Conservation (phyloP, 2,797 vertebrate genomes). For the Gephyroberyx darwinii region DNA sequence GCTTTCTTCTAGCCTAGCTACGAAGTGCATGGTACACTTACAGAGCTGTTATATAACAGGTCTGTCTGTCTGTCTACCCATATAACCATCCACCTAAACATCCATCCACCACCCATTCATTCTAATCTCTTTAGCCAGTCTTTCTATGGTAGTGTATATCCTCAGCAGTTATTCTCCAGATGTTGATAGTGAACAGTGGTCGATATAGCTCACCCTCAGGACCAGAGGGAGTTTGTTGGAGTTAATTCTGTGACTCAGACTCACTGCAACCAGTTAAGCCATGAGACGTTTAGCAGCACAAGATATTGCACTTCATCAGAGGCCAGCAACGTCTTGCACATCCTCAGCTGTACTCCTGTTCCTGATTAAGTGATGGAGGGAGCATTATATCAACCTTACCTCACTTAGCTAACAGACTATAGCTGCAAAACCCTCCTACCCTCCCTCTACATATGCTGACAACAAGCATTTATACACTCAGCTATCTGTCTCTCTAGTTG, state of each 20-base stretch:
- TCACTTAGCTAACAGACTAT: neutral
- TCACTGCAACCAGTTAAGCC: slow-evolving; percentile 16
- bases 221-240: slow-evolving; percentile 33
- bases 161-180: neutral
- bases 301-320: neutral
- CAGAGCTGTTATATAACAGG: slow-evolving; percentile 15
- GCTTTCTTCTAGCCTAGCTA: slow-evolving; percentile 25
- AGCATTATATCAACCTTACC: slow-evolving; percentile 23
- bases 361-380: slow-evolving; percentile 17
- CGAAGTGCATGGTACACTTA: slow-evolving; percentile 12
- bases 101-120: neutral
- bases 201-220: neutral
- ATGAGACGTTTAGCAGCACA: slow-evolving; percentile 6
- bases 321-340: neutral
- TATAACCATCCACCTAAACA: neutral
- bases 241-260: slow-evolving; percentile 21
- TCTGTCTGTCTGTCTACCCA: slow-evolving; percentile 1
- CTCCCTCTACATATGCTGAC: neutral
- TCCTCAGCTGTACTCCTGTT: neutral
- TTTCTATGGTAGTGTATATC: neutral
- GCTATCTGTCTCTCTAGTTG: too few relatives aligned
- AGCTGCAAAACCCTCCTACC: neutral
- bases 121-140: neutral
- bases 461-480: slow-evolving; percentile 20
- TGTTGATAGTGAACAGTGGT: slow-evolving; percentile 2